Evolutionary conservation across 2,888 invertebrate genomes (phyloP).

Genomic region (Tetranychus truncatus): DNA sequence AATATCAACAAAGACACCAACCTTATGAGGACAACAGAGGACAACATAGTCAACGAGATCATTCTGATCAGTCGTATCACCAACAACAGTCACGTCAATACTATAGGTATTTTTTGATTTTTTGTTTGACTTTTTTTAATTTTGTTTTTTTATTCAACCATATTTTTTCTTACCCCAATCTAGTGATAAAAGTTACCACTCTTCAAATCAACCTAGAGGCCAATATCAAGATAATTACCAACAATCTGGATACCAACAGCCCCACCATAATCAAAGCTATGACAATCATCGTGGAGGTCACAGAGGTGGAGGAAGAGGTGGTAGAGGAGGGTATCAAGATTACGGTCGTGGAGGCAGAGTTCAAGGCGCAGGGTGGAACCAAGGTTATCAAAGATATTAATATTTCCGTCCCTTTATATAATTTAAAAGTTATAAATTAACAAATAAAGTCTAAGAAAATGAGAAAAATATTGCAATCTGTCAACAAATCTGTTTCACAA

Average conservation of each 20-base stretch:
- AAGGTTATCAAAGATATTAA: neutral
- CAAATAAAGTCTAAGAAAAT: no score
- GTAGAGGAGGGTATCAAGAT: constrained; percentile 1
- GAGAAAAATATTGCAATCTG: no score
- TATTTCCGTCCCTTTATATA: neutral
- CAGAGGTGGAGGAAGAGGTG: constrained; percentile 4
- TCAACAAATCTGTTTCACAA: no score
- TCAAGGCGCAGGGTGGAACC: constrained; percentile 4
- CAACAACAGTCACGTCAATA: neutral
- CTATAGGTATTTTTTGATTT: neutral
- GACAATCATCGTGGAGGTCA: neutral
- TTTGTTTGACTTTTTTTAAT: neutral
- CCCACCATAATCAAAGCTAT: neutral
- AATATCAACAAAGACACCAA: constrained; percentile 4
- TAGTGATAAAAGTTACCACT: neutral
- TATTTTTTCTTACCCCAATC: neutral
- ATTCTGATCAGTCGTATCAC: neutral
- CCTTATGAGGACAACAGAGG: neutral
- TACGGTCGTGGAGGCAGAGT: neutral
- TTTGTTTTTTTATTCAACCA: neutral
- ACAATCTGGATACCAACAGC: neutral
- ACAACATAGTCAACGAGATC: constrained; percentile 4
- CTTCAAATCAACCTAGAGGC: neutral
- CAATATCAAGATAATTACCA: neutral
- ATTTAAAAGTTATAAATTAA: no score